Conservation (phyloP, 2,888 invertebrate species). For the Zaprionus lineosus region DNA sequence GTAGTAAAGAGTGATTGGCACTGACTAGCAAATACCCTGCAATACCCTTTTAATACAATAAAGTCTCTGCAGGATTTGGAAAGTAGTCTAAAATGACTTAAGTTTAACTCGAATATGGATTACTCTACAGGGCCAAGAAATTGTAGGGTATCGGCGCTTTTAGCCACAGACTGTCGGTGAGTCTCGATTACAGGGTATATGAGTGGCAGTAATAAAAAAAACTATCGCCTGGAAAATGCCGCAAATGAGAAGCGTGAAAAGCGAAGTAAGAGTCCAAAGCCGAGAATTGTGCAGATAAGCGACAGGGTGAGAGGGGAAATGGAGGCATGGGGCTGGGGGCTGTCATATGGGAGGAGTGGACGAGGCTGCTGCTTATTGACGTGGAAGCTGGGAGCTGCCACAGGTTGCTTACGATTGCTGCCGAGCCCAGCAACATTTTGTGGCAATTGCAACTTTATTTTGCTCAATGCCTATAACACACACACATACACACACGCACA, state of each 20-base stretch:
- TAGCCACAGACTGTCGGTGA: background rate
- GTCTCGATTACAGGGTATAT: background rate
- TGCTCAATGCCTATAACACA: constrained; percentile 31
- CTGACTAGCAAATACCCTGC: background rate
- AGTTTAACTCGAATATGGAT: no score
- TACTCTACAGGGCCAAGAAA: no score
- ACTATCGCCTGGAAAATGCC: constrained; percentile 48
- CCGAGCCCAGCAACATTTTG: constrained; percentile 71
- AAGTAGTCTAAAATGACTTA: no score
- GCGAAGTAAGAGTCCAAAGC: constrained; percentile 54
- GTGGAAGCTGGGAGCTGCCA: constrained; percentile 51
- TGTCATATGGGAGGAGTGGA: no score
- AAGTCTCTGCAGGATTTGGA: no score
- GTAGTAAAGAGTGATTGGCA: background rate
- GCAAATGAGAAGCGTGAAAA: constrained; percentile 68
- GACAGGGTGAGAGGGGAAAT: background rate
- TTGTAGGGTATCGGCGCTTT: no score
- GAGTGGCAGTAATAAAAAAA: constrained; percentile 1
- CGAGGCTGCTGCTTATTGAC: constrained; percentile 62
- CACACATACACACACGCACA: constrained; percentile 28
- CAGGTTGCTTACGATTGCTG: constrained; percentile 46
- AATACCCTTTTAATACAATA: no score
- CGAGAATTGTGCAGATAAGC: constrained; percentile 18
- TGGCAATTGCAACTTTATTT: constrained; percentile 73
- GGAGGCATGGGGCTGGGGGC: constrained; percentile 22